Evolutionary conservation across 30 jellyfish, hydroid and myxozoan species (phyloP).

Genomic region (Morbakka virulenta): DNA sequence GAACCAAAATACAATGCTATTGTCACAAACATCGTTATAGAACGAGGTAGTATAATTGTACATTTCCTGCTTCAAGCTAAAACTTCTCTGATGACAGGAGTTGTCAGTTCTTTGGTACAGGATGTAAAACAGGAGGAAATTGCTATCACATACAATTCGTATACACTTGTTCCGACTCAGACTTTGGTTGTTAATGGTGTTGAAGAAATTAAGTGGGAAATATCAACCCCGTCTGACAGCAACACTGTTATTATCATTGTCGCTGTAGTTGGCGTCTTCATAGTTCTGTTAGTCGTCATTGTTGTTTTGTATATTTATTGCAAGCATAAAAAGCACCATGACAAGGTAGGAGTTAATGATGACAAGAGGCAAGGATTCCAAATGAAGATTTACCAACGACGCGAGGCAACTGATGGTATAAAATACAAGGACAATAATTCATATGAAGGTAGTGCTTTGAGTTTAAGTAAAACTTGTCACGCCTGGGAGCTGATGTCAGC

Average conservation of each 20-base stretch:
- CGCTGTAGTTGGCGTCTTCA: constrained; percentile 48
- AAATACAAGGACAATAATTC: no score
- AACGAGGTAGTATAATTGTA: constrained; percentile 72
- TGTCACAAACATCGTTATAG: constrained; percentile 45
- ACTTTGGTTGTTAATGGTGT: constrained; percentile 62
- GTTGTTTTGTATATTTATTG: constrained; percentile 16
- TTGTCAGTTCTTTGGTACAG: constrained; percentile 25
- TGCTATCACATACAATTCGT: constrained; percentile 30
- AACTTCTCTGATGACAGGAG: constrained; percentile 2
- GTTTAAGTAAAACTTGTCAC: no score
- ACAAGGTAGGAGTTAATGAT: no score
- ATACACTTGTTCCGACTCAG: constrained; percentile 49
- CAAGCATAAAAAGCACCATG: constrained; percentile 29
- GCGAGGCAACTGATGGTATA: no score
- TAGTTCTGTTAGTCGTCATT: constrained; percentile 33
- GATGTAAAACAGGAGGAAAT: constrained; percentile 53
- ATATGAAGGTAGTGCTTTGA: no score
- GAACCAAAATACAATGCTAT: constrained; percentile 49
- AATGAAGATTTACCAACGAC: no score
- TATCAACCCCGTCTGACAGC: constrained; percentile 9
- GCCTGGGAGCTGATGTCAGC: no score
- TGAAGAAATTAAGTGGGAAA: constrained; percentile 51
- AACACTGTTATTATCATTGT: constrained; percentile 19
- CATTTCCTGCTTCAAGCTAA: constrained; percentile 33
- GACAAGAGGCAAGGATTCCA: no score